These are phyloP conservation scores for Prionace glauca DNA, from an alignment of 2,797 vertebrate species.

Conservation along the genomic window DNA sequence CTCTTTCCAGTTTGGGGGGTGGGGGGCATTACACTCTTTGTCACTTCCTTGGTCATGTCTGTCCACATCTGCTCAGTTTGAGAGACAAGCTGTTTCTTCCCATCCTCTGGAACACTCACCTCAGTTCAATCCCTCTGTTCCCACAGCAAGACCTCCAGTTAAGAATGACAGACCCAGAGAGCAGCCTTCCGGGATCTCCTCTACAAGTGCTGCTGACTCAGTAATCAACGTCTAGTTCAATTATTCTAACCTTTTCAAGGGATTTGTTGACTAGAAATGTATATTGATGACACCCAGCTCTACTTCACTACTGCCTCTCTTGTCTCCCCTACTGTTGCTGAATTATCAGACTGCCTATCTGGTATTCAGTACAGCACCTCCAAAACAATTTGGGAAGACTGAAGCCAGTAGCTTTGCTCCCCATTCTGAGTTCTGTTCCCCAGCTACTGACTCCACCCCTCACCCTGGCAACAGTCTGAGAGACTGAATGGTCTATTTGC, in stretches of 20 bases:
- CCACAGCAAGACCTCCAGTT: not conserved
- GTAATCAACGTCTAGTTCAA: not conserved
- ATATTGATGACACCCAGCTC: not conserved
- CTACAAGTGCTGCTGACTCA: not conserved
- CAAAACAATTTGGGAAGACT: too few species aligned
- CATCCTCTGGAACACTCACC: not conserved
- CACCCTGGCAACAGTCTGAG: not conserved
- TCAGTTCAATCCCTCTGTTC: not conserved
- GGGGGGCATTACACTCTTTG: not conserved
- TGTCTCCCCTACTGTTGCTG: too few species aligned
- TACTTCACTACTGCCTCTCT: not conserved
- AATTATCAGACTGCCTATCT: too few species aligned
- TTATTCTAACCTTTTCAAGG: not conserved
- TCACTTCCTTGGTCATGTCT: not conserved
- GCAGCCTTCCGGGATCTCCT: not conserved
- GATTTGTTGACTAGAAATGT: not conserved
- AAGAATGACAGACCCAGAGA: not conserved
- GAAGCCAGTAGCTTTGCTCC: not conserved
- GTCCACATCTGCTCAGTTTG: not conserved
- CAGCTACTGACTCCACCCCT: not conserved
- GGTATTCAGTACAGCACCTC: too few species aligned
- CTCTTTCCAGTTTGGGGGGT: not conserved
- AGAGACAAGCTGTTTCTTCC: not conserved
- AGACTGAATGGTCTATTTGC: not conserved
- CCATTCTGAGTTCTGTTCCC: not conserved